Base-by-base conservation (phyloP, 2,797 vertebrate species). In the Lepidocolaptes lacrymiger region DNA sequence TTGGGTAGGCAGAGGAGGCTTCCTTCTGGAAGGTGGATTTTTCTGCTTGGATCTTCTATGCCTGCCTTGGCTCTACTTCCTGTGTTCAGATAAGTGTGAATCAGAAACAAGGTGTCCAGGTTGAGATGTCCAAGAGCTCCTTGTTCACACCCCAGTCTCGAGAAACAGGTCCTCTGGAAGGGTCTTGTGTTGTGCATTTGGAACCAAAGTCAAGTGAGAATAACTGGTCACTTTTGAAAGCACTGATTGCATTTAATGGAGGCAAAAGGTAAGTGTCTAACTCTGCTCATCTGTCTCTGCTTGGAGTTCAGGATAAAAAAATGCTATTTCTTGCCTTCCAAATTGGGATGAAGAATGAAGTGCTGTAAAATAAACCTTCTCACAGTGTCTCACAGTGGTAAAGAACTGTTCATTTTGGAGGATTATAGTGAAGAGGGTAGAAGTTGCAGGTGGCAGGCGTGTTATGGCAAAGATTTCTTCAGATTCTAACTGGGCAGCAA, bases 401-500 rank as follows among this genome's bases (percentile, higher is more conserved):
- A 52, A 49, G 20, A 54, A 7, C 58, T 56, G 27, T 74, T 95
- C 6, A 7, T 59, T 95, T 82, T 82, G 49, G 56, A 86, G 64
- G 43, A 67, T 91, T 44, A 13, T 22, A 48, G 37, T 32, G 43
- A 85, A 82, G 41, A 49, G 23, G 11, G 79, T 43, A 84, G 71
- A 67, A 91, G 23, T 56, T 88, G 74, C 85, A 88, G 67, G 77
- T 93, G 49, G 71, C 73, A 82, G 89, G 55, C 59, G 1, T 93
- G 95, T 95, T 95, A 71, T 7, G 14, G 80, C 93, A 93, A 93
- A 91, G 89, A 21, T 67, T 95, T 92, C 64, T 82, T 59, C 83
- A 91, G 80, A 88, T 85, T 93, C 77, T 82, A 87, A 90, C 94
- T 91, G 80, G 71, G 74, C 71, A 95, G 58, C 46, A 91, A 91